Percentiles rank a stretch among this genome's conserved stretches.
Evolutionary conservation across 2,797 vertebrate genomes (phyloP).

Genomic region (Anisognathus igniventris): DNA sequence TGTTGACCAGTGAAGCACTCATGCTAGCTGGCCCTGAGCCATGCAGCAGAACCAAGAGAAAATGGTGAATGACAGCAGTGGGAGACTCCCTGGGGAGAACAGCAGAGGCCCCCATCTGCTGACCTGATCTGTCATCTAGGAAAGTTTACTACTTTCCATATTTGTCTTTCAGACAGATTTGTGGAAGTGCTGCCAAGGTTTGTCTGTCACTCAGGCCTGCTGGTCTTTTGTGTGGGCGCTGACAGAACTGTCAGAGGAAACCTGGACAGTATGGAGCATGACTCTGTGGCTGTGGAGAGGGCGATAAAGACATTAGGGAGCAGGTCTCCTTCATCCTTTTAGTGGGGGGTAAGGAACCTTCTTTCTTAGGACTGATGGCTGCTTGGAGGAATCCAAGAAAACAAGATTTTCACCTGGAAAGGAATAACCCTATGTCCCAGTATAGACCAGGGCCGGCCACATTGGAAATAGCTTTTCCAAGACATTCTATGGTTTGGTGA

Average conservation of each 20-base stretch:
- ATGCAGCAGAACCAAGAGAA: neutral
- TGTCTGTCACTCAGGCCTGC: neutral
- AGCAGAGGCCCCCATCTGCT: neutral
- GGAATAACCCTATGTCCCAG: fast-evolving
- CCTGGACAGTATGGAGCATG: too few species aligned
- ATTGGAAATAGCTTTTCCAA: neutral
- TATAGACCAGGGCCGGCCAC: fast-evolving
- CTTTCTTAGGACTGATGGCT: neutral
- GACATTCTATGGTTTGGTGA: neutral
- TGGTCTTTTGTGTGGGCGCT: neutral
- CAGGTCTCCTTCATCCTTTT: neutral
- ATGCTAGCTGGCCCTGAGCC: neutral
- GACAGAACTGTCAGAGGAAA: neutral
- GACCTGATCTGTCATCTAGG: neutral
- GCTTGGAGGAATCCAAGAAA: neutral
- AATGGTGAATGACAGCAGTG: neutral
- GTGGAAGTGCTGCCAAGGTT: neutral
- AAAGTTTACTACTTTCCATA: neutral
- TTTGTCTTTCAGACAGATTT: neutral
- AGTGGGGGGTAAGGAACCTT: neutral
- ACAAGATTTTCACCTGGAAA: neutral
- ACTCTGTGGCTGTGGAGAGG: neutral
- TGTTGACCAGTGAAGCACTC: neutral
- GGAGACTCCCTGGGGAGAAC: neutral
- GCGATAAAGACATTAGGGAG: neutral